A percentile compares a stretch with the other conserved stretches of the same genome.
These are phyloP conservation scores for Camponotus pennsylvanicus DNA, from an alignment of 1,140 invertebrate species.

Conservation along the genomic window DNA sequence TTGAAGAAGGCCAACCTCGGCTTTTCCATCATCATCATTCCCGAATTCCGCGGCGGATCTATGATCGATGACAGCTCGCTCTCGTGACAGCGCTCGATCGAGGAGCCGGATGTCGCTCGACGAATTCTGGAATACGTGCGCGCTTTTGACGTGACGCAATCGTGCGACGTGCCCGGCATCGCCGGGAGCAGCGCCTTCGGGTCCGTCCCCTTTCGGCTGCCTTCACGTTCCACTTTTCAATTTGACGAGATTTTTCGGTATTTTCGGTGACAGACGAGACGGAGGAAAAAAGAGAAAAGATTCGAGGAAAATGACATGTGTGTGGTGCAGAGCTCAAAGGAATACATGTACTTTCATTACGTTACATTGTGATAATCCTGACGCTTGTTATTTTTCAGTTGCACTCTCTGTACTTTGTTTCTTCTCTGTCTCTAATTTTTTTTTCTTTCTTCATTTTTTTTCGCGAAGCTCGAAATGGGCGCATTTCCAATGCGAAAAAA, in stretches of 20 bases:
- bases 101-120: not conserved
- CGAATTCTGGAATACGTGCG: conserved; percentile 31
- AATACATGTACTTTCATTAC: not conserved
- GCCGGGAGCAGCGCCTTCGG: not conserved
- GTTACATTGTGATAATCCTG: not conserved
- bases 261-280: not conserved
- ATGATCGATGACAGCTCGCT: not conserved
- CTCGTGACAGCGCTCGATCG: conserved; percentile 17
- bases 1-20: not conserved
- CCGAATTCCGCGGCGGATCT: conserved; percentile 2
- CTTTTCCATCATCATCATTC: not conserved
- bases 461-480: not conserved
- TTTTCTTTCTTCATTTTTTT: not conserved
- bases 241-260: too few species aligned
- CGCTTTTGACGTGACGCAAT: conserved; percentile 36
- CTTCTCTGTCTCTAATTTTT: not conserved
- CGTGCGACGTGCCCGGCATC: conserved; percentile 5
- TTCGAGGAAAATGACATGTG: not conserved
- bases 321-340: not conserved
- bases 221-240: not conserved
- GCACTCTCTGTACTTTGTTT: not conserved
- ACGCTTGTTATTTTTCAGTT: not conserved
- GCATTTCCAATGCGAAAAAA: not conserved
- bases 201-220: not conserved
- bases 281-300: not conserved